phyloP scores from a whole-genome alignment of 37 sponge, comb jelly and placozoan genomes.

The Dysidea cf. avara region DNA sequence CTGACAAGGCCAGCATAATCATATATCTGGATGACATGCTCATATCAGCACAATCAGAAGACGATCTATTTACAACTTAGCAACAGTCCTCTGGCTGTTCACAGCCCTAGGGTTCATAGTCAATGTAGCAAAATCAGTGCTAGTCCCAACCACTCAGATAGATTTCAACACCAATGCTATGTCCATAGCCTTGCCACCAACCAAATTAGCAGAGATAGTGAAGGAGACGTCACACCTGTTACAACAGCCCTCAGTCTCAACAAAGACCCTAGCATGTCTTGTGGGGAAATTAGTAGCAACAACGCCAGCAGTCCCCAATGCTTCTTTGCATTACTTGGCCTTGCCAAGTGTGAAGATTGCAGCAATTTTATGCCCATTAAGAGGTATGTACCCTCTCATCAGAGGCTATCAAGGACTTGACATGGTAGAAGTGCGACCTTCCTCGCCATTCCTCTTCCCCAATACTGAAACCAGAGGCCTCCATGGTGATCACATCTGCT shows the following conservation, averaged over 20 bases:
- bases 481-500: conserved; percentile 13
- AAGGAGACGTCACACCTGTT: too few species aligned
- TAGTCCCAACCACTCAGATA: neutral
- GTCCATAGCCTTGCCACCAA: too few species aligned
- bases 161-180: conserved; percentile 9
- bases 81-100: neutral
- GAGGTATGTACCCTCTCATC: too few species aligned
- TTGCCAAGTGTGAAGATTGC: neutral
- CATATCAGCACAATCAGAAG: neutral
- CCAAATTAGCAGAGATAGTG: too few species aligned
- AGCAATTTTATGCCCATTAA: too few species aligned
- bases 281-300: conserved; percentile 33
- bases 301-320: conserved; percentile 14
- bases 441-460: neutral
- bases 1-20: neutral
- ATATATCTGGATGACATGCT: conserved; percentile 28
- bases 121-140: neutral
- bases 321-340: conserved; percentile 6
- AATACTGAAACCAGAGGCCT: neutral
- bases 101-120: conserved; percentile 29
- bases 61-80: too few species aligned
- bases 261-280: neutral
- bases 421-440: neutral
- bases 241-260: neutral
- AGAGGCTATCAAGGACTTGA: neutral